Conservation (phyloP, 2,113 vertebrate genomes). For the Dicrurus megarhynchus region DNA sequence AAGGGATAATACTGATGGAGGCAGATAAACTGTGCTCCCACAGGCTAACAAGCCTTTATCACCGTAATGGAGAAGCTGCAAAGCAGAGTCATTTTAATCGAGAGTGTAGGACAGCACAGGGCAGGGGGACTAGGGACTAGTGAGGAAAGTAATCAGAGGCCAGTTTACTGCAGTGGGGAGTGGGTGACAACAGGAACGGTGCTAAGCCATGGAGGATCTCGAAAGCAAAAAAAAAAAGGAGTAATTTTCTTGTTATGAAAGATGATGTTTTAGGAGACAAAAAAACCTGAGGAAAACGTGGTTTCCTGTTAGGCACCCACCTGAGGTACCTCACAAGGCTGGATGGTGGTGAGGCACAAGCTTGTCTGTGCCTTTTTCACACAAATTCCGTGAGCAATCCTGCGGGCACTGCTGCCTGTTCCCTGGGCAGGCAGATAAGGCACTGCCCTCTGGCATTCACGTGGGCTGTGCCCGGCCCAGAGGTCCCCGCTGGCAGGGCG, state of each 20-base stretch:
- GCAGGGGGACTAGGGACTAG: not conserved
- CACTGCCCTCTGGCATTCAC: not conserved
- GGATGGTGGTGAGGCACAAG: not conserved
- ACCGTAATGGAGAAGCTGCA: not conserved
- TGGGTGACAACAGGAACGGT: not conserved
- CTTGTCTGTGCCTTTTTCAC: not conserved
- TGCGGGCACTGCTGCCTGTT: rapidly evolving
- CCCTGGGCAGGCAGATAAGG: not conserved
- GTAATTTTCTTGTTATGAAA: not conserved
- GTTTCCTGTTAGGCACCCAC: not conserved
- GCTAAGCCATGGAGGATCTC: not conserved
- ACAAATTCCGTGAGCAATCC: not conserved
- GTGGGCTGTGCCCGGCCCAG: not conserved
- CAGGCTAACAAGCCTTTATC: not conserved
- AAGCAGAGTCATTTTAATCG: not conserved
- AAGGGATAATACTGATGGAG: constrained; percentile 8
- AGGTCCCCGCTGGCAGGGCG: not conserved
- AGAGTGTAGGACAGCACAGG: not conserved
- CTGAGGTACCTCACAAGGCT: not conserved
- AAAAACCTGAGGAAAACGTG: not conserved
- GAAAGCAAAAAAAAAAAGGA: not conserved
- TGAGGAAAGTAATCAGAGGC: not conserved
- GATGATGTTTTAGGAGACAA: not conserved
- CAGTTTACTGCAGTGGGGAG: not conserved
- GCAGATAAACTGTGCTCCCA: not conserved